Conservation (phyloP, 23 tunicate genomes). For the Diplosoma virens region DNA sequence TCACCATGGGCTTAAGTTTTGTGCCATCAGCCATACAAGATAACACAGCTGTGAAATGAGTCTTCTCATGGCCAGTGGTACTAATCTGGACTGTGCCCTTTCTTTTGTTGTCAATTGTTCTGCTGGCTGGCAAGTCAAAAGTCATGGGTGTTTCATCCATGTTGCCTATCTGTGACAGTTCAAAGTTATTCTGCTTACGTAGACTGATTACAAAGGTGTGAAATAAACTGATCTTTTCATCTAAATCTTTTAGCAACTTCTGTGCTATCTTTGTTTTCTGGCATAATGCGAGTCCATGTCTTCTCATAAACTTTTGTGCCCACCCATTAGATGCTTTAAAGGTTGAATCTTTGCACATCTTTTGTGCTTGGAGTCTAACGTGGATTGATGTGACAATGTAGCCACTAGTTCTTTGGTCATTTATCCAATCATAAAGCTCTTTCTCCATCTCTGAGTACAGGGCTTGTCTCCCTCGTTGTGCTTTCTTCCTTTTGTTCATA, state of each 20-base stretch:
- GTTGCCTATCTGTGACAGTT: constrained; percentile 1
- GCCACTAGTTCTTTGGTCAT: constrained; percentile 4
- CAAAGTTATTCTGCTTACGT: constrained; percentile 7
- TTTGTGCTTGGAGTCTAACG: neutral
- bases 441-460: constrained; percentile 10
- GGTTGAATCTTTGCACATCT: neutral
- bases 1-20: constrained; percentile 18
- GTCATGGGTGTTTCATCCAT: too few relatives aligned
- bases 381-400: neutral
- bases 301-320: constrained; percentile 10
- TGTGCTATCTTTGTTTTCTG: constrained; percentile 19
- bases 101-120: neutral
- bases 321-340: constrained; percentile 16
- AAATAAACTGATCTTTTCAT: constrained; percentile 14
- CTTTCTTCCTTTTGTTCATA: constrained; percentile 7
- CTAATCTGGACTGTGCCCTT: neutral
- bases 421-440: constrained; percentile 2
- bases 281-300: neutral
- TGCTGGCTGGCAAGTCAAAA: constrained; percentile 15
- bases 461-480: neutral
- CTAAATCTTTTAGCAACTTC: constrained; percentile 14
- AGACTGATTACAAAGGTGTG: constrained; percentile 5
- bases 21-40: constrained; percentile 7
- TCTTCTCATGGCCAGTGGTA: constrained; percentile 17
- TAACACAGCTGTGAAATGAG: constrained; percentile 17